Percentiles rank a stretch among this genome's conserved stretches.
Conservation (phyloP, 2,113 vertebrate species). For the Ctenomys sociabilis region DNA sequence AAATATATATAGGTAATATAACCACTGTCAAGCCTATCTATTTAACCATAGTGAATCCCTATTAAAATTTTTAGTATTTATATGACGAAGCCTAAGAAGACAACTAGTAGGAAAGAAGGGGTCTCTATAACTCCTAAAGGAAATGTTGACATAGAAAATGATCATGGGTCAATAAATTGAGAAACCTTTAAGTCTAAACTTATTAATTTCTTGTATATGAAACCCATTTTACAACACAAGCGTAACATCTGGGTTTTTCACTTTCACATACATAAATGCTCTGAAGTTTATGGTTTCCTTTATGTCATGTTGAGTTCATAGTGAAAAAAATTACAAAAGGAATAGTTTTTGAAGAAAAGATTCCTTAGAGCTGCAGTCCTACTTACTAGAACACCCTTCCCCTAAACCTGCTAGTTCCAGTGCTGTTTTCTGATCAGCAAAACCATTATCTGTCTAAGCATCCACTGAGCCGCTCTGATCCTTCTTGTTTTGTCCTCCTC, state of each 20-base stretch:
- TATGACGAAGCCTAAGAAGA: neutral
- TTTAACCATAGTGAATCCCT: neutral
- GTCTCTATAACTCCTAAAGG: neutral
- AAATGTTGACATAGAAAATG: neutral
- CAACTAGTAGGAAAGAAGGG: neutral
- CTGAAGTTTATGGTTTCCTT: neutral
- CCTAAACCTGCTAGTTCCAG: neutral
- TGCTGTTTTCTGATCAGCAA: neutral
- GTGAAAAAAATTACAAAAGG: neutral
- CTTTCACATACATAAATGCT: neutral
- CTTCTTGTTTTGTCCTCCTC: neutral
- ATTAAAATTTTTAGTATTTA: constrained; percentile 12
- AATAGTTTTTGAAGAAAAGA: neutral
- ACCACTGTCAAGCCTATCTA: neutral
- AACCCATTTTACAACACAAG: neutral
- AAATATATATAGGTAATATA: too few species aligned
- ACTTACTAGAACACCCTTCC: neutral
- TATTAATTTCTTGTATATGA: neutral
- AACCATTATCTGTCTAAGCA: neutral
- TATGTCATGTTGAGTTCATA: neutral
- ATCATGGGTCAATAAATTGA: neutral
- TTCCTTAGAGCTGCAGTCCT: neutral
- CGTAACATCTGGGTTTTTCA: neutral
- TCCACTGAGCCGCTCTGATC: neutral
- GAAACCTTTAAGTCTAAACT: neutral